Conservation (phyloP, 1,140 invertebrate species). For the Oreohelix idahoensis region DNA sequence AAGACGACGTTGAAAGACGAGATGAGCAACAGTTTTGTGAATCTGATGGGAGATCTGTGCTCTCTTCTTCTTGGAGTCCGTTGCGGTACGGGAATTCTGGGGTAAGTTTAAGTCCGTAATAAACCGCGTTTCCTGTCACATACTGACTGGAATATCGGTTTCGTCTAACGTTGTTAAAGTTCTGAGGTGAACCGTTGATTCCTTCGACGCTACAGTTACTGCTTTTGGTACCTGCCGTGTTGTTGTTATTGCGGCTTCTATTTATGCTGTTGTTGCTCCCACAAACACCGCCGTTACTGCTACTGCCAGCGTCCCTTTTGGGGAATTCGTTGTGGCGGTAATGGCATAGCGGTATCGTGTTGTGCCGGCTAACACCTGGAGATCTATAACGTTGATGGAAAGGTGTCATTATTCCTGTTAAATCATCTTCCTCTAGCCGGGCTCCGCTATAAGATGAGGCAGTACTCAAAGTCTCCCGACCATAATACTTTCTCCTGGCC, state of each 20-base stretch:
- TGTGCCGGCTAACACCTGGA: constrained; percentile 34
- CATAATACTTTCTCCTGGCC: constrained; percentile 22
- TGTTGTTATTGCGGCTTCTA: constrained; percentile 7
- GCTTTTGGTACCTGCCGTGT: not conserved
- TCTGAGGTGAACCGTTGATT: not conserved
- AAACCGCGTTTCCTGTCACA: not conserved
- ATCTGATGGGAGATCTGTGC: not conserved
- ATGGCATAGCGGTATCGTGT: constrained; percentile 41
- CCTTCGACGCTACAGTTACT: not conserved
- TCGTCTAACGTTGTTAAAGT: not conserved
- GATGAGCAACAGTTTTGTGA: constrained; percentile 19
- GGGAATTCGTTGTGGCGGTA: not conserved
- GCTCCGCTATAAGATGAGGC: not conserved
- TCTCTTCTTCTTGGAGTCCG: constrained; percentile 21
- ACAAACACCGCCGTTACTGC: not conserved
- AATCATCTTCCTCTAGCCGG: not conserved
- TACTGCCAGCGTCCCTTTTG: not conserved
- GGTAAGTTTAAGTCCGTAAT: not conserved
- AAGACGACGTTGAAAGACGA: constrained; percentile 16
- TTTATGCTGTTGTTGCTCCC: constrained; percentile 10
- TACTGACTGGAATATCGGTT: not conserved
- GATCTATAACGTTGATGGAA: constrained; percentile 35
- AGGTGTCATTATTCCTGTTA: not conserved
- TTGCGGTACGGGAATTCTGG: constrained; percentile 40
- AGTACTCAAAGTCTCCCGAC: not conserved